Evolutionary conservation across 1,140 invertebrate genomes (phyloP).

Genomic region (Scaptomyza graminum): DNA sequence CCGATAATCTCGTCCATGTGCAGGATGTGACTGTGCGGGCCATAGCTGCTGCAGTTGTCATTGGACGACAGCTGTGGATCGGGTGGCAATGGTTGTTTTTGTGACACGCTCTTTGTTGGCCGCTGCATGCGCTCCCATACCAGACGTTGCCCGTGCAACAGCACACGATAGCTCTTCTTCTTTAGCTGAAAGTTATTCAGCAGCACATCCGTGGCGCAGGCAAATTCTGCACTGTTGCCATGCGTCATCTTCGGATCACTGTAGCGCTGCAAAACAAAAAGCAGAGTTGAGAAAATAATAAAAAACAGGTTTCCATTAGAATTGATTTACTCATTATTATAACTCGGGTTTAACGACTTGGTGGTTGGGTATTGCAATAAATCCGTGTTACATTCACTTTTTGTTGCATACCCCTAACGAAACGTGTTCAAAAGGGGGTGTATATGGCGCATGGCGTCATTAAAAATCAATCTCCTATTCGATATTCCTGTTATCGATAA

Average conservation of each 20-base stretch:
- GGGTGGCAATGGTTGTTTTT: constrained; percentile 45
- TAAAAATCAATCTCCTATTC: too few relatives aligned
- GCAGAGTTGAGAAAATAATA: constrained; percentile 11
- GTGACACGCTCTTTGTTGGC: constrained; percentile 75
- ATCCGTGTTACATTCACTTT: constrained; percentile 30
- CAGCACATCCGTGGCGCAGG: constrained; percentile 80
- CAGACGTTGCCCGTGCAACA: constrained; percentile 87
- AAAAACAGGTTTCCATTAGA: constrained; percentile 71
- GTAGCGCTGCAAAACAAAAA: constrained; percentile 43
- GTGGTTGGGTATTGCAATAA: constrained; percentile 1
- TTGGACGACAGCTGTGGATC: constrained; percentile 83
- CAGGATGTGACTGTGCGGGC: constrained; percentile 60
- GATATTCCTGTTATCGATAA: too few relatives aligned
- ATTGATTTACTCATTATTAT: constrained; percentile 21
- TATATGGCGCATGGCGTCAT: too few relatives aligned
- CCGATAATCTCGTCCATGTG: constrained; percentile 74
- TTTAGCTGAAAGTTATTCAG: constrained; percentile 87
- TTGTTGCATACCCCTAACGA: background rate
- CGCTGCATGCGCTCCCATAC: constrained; percentile 86
- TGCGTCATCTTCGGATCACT: constrained; percentile 57
- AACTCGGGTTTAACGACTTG: background rate
- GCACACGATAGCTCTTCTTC: constrained; percentile 87
- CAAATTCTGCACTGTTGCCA: constrained; percentile 43
- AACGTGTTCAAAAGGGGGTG: background rate
- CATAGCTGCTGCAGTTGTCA: constrained; percentile 34